Evolutionary conservation across 2,113 vertebrate genomes (phyloP).

Genomic region (Columba livia): DNA sequence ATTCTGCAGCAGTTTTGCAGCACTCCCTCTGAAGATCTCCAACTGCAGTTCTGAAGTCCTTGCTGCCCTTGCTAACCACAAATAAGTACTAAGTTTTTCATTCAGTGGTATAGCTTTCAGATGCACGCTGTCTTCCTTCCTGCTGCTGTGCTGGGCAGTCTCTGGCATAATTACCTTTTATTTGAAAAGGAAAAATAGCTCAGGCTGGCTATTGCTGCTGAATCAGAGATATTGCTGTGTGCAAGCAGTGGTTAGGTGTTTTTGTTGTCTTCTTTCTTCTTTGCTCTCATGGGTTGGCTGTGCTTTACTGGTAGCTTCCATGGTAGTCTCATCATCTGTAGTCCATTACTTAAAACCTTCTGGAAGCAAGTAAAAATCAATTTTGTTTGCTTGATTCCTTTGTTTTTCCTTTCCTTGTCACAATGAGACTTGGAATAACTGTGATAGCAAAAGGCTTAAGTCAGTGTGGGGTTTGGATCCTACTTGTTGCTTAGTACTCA

Average conservation of each 20-base stretch:
- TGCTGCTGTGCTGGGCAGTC: background rate
- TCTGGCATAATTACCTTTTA: background rate
- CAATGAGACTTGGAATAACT: background rate
- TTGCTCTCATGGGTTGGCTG: background rate
- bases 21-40: background rate
- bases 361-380: background rate
- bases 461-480: background rate
- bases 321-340: fast-evolving
- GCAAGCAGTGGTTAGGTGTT: background rate
- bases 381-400: background rate
- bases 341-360: background rate
- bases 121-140: fast-evolving
- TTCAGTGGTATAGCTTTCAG: background rate
- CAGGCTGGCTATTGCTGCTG: background rate
- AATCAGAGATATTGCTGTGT: background rate
- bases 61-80: background rate
- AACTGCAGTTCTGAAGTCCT: background rate
- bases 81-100: background rate
- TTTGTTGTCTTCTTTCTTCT: background rate
- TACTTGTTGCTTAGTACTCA: background rate
- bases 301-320: background rate
- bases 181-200: background rate
- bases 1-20: background rate
- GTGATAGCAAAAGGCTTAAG: background rate
- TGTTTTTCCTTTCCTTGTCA: background rate